Evolutionary conservation across 2,888 invertebrate species (phyloP).

Genomic region (Theretra japonica): DNA sequence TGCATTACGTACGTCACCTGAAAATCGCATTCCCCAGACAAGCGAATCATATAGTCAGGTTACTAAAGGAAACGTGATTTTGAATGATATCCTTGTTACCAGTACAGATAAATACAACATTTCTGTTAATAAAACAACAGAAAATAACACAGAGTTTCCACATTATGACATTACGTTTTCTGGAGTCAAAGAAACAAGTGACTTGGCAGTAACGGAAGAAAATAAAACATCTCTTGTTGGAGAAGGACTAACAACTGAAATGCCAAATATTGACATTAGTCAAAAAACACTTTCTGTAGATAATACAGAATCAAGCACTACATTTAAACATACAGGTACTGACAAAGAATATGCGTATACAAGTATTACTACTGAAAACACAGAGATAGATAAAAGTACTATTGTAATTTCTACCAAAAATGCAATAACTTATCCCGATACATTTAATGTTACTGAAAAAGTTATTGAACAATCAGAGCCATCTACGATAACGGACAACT

Average conservation of each 20-base stretch:
- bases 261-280: neutral
- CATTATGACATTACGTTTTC: neutral
- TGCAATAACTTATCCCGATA: neutral
- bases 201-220: neutral
- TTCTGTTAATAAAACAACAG: conserved; percentile 1
- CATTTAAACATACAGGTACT: neutral
- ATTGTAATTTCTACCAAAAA: neutral
- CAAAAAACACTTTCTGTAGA: neutral
- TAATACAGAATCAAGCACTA: conserved; percentile 1
- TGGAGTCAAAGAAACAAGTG: neutral
- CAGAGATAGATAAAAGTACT: neutral
- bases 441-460: neutral
- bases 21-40: neutral
- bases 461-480: neutral
- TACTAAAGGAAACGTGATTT: neutral
- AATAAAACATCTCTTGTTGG: neutral
- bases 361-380: neutral
- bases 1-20: neutral
- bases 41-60: neutral
- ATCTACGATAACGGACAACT: neutral
- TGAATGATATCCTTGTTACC: neutral
- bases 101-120: neutral
- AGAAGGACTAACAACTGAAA: conserved; percentile 3
- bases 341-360: neutral
- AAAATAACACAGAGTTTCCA: neutral